Conservation (phyloP, 2,113 vertebrate genomes). For the Amazona vittata region DNA sequence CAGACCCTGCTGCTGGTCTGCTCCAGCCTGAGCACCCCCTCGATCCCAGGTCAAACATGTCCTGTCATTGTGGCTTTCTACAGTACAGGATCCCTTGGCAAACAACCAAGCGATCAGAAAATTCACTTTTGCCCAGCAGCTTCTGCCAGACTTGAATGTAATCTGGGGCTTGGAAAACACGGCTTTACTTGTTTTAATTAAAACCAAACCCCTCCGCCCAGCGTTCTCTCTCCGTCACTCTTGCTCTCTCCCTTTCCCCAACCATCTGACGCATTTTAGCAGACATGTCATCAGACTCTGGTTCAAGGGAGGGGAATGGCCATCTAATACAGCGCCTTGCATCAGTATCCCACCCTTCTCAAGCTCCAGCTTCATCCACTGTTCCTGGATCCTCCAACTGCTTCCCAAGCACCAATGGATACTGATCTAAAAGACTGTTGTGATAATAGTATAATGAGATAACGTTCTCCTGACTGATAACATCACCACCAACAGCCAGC, state of each 20-base stretch:
- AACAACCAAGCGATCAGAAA: slow-evolving; percentile 9
- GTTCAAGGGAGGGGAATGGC: background rate
- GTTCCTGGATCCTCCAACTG: background rate
- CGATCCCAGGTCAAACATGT: background rate
- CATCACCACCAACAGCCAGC: background rate
- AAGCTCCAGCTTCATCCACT: background rate
- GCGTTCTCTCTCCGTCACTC: slow-evolving; percentile 24
- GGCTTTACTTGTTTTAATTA: slow-evolving; percentile 51
- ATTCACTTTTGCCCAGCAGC: background rate
- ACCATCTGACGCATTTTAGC: background rate
- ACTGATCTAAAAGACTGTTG: background rate
- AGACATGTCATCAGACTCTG: slow-evolving; percentile 44
- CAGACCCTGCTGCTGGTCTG: background rate
- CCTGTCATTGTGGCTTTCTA: background rate
- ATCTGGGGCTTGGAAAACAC: slow-evolving; percentile 19
- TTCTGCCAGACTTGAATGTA: background rate
- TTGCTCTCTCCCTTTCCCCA: background rate
- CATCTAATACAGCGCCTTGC: background rate
- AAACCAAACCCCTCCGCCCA: slow-evolving; percentile 54
- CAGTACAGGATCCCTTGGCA: background rate
- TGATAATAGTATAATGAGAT: background rate
- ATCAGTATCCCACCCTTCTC: slow-evolving; percentile 34
- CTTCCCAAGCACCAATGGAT: background rate
- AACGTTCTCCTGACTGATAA: background rate
- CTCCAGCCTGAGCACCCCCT: background rate